Conservation (phyloP, 2,797 vertebrate species). For the Phaenicophaeus curvirostris region DNA sequence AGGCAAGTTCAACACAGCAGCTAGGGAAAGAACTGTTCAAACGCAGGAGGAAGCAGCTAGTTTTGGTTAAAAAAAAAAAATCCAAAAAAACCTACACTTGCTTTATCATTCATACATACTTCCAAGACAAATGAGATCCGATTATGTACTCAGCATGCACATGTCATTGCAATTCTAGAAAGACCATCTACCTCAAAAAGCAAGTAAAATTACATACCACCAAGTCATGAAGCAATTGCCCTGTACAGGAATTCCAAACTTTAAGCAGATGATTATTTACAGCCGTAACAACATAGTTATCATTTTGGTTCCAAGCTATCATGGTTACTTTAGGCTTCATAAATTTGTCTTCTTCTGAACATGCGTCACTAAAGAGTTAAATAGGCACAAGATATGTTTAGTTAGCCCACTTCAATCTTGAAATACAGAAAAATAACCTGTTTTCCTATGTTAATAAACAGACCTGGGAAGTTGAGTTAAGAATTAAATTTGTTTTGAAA, state of each 20-base stretch:
- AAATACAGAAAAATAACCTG: background rate
- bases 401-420: background rate
- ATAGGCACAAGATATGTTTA: background rate
- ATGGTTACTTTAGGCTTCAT: constrained; percentile 98
- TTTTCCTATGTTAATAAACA: background rate
- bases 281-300: constrained; percentile 92
- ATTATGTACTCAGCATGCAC: background rate
- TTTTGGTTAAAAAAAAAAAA: background rate
- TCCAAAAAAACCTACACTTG: background rate
- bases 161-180: background rate
- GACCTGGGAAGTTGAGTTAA: background rate
- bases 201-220: constrained; percentile 78
- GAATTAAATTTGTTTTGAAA: background rate
- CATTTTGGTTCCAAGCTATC: constrained; percentile 96
- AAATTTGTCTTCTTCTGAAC: constrained; percentile 88
- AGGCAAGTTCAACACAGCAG: background rate
- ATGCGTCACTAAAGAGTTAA: constrained; percentile 64
- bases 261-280: constrained; percentile 96
- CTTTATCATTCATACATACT: background rate
- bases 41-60: background rate
- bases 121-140: background rate
- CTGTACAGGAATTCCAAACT: constrained; percentile 95
- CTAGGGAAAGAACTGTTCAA: background rate
- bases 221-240: constrained; percentile 92
- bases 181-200: background rate